These are phyloP conservation scores for Leptinotarsa tumamoca DNA, from an alignment of 2,888 invertebrate species.

Conservation along the genomic window DNA sequence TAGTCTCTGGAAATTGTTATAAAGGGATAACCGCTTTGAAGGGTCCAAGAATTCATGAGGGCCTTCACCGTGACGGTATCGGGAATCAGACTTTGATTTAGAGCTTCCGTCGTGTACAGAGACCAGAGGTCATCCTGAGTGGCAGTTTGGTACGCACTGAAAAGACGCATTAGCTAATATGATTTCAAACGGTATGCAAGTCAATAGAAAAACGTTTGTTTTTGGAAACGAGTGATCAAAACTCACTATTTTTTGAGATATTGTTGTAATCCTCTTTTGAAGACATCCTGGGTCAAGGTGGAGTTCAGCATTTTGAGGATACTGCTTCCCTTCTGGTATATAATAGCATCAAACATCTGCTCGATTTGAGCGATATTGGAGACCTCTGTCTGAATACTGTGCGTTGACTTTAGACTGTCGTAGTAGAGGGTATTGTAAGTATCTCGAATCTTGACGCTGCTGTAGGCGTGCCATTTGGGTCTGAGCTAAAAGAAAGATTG, in stretches of 20 bases:
- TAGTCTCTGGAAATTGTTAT: constrained; percentile 72
- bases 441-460: constrained; percentile 68
- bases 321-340: constrained; percentile 68
- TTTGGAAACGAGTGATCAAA: neutral
- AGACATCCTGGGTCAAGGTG: constrained; percentile 69
- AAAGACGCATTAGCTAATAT: constrained; percentile 24
- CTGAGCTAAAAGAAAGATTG: constrained; percentile 66
- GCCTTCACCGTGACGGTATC: constrained; percentile 68
- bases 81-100: constrained; percentile 60
- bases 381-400: constrained; percentile 70
- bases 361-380: constrained; percentile 71
- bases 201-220: neutral
- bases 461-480: constrained; percentile 71
- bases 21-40: constrained; percentile 78
- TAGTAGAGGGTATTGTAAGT: constrained; percentile 70
- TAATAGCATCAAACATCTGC: constrained; percentile 70
- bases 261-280: constrained; percentile 68
- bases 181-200: too few relatives aligned
- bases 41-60: constrained; percentile 80
- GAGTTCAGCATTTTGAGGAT: constrained; percentile 73
- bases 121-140: constrained; percentile 77
- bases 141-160: constrained; percentile 72
- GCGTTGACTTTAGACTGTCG: constrained; percentile 71
- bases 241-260: constrained; percentile 72
- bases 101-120: constrained; percentile 66